phyloP scores from a whole-genome alignment of 2,888 invertebrate species.

The Eristalis arbustorum region DNA sequence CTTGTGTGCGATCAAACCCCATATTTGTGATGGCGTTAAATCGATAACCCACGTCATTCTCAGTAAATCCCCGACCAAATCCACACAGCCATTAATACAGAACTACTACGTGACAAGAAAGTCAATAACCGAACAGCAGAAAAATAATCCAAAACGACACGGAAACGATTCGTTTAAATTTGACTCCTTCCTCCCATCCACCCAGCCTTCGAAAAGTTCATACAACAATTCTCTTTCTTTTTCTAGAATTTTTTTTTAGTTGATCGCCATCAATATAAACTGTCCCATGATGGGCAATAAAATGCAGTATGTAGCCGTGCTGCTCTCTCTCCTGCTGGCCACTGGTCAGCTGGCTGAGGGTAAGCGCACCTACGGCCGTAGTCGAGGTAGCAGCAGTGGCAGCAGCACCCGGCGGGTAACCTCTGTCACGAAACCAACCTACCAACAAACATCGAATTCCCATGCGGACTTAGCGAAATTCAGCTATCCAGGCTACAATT shows the following conservation, averaged over 20 bases:
- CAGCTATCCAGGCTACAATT: conserved; percentile 78
- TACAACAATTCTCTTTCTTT: background rate
- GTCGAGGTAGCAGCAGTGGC: conserved; percentile 74
- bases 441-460: conserved; percentile 74
- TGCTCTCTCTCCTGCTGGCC: conserved; percentile 55
- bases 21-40: background rate
- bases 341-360: conserved; percentile 73
- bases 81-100: background rate
- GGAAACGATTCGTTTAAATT: background rate
- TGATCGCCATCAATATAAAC: background rate
- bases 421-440: conserved; percentile 77
- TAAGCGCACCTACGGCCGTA: conserved; percentile 74
- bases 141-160: background rate
- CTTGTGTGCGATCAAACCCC: background rate
- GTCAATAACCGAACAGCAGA: background rate
- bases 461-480: conserved; percentile 78
- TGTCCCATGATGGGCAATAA: conserved; percentile 57
- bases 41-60: background rate
- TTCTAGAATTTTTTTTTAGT: background rate
- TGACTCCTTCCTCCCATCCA: background rate
- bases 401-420: conserved; percentile 66
- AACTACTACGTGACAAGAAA: background rate
- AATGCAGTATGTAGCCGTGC: conserved; percentile 47
- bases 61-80: background rate
- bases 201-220: background rate